Conservation (phyloP, 2,888 invertebrate species). For the Cheilosia variabilis region DNA sequence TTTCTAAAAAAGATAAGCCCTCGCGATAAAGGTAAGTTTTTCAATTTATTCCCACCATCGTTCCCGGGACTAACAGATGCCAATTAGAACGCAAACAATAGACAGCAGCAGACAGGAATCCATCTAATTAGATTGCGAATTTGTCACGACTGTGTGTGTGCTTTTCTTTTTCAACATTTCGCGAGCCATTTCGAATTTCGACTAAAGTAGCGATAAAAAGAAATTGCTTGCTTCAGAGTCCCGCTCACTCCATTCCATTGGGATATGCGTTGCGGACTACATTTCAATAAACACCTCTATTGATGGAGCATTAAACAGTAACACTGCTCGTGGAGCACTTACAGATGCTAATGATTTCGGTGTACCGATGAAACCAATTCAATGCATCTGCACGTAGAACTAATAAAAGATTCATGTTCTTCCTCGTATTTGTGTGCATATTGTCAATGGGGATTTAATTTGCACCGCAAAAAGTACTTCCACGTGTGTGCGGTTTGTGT, state of each 20-base stretch:
- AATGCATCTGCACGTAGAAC: not conserved
- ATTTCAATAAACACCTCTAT: not conserved
- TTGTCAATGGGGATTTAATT: not conserved
- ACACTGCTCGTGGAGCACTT: slow-evolving; percentile 1
- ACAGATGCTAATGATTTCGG: not conserved
- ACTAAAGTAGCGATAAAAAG: no score
- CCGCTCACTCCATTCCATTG: not conserved
- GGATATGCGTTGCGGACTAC: not conserved
- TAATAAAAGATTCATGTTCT: not conserved
- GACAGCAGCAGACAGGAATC: no score
- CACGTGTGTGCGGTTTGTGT: not conserved
- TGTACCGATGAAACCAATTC: not conserved
- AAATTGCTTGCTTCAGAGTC: no score
- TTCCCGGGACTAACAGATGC: no score
- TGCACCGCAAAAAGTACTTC: not conserved
- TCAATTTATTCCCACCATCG: no score
- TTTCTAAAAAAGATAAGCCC: no score
- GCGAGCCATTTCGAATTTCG: no score
- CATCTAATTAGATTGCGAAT: no score
- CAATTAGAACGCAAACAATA: no score
- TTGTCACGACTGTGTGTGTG: no score
- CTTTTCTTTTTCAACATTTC: no score
- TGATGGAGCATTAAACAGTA: not conserved
- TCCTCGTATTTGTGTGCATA: not conserved
- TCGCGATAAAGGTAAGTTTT: no score